A percentile compares a stretch with the other conserved stretches of the same genome.
These are phyloP conservation scores for Lucinisca nassula DNA, from an alignment of 2,888 invertebrate species.

Conservation along the genomic window DNA sequence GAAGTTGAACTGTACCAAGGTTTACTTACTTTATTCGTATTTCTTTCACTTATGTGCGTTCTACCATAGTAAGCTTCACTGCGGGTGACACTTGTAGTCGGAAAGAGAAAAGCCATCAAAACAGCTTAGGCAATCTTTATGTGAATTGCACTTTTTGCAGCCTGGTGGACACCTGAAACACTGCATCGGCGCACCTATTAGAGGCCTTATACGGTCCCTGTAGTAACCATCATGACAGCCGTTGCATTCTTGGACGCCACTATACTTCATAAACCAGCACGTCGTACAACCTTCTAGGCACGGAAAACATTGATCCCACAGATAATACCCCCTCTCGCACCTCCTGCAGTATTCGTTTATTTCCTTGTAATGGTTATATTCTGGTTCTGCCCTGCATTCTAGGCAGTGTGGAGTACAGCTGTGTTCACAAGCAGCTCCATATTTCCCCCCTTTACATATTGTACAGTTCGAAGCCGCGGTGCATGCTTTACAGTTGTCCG, in stretches of 20 bases:
- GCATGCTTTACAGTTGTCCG: neutral
- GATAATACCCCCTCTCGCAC: neutral
- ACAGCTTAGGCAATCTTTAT: no score
- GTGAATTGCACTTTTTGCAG: no score
- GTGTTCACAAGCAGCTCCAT: neutral
- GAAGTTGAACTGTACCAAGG: no score
- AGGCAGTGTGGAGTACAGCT: neutral
- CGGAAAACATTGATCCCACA: neutral
- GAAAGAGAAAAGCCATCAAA: no score
- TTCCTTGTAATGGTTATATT: neutral
- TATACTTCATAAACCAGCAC: neutral
- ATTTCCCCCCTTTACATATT: neutral
- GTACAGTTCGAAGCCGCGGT: neutral
- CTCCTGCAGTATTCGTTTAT: neutral
- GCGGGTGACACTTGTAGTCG: no score
- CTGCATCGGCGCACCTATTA: no score
- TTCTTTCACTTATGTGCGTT: no score
- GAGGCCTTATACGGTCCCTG: no score
- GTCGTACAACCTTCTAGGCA: neutral
- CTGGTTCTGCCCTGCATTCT: neutral
- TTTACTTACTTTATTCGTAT: no score
- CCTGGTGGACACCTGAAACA: no score
- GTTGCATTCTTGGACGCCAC: neutral
- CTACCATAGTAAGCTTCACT: no score
- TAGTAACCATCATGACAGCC: neutral